phyloP scores from a whole-genome alignment of 2,888 invertebrate species.

The Opisthograptis luteolata region DNA sequence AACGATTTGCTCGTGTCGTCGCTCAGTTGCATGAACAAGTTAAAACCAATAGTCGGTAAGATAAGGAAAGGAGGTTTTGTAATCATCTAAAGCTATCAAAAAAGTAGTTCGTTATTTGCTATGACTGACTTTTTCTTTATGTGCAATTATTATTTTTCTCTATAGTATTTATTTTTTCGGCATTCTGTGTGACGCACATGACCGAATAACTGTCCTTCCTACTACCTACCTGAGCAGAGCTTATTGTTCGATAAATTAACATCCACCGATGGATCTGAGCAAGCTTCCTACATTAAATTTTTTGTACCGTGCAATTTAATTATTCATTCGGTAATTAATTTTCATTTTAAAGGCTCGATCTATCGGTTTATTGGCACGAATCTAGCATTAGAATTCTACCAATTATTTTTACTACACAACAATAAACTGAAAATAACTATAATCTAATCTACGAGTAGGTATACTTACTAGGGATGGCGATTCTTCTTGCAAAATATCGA shows the following conservation, averaged over 20 bases:
- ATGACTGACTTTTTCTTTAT: background rate
- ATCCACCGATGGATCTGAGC: background rate
- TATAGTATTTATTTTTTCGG: background rate
- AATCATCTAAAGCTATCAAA: background rate
- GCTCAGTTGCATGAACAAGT: too few species aligned
- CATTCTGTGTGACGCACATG: background rate
- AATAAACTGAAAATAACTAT: too few species aligned
- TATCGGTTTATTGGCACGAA: background rate
- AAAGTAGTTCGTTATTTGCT: background rate
- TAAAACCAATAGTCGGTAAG: background rate
- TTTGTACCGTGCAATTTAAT: too few species aligned
- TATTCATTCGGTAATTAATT: too few species aligned
- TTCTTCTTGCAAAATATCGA: too few species aligned
- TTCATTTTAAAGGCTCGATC: background rate
- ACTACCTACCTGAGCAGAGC: too few species aligned
- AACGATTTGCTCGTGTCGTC: too few species aligned
- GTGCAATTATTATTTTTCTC: background rate
- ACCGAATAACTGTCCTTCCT: too few species aligned
- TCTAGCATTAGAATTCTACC: background rate
- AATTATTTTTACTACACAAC: too few species aligned
- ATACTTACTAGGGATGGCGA: too few species aligned
- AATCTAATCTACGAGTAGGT: too few species aligned
- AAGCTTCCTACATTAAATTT: slow-evolving; percentile 3
- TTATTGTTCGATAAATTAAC: too few species aligned
- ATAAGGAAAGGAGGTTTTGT: background rate